These are phyloP conservation scores for Narcine bancroftii DNA, from an alignment of 2,113 vertebrate species.

Conservation along the genomic window DNA sequence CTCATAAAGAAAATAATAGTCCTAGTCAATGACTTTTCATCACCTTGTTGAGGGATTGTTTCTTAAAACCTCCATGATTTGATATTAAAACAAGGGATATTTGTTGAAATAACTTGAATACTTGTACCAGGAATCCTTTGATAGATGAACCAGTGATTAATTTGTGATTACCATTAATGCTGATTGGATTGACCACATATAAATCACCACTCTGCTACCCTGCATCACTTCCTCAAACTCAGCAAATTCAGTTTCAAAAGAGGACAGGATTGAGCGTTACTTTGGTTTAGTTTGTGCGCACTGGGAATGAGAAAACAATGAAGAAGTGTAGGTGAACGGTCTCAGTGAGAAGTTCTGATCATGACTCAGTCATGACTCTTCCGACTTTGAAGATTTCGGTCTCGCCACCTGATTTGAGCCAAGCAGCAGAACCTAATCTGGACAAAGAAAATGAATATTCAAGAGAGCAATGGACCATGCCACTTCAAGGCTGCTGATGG, in stretches of 20 bases:
- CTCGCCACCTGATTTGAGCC: background rate
- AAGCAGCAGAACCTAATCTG: background rate
- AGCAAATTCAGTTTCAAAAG: background rate
- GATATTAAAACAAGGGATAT: background rate
- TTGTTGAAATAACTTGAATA: background rate
- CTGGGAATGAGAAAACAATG: background rate
- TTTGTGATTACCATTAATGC: no score
- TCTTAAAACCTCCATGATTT: background rate
- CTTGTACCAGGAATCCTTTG: no score
- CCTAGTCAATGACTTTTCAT: no score
- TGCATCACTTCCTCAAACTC: background rate
- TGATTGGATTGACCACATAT: background rate
- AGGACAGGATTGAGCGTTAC: background rate
- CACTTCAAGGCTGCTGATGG: background rate
- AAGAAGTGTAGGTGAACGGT: background rate
- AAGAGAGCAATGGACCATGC: background rate
- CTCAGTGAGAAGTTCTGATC: background rate
- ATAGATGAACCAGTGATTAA: background rate
- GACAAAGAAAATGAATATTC: conserved; percentile 26
- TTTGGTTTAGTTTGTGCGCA: background rate
- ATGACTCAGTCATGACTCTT: background rate
- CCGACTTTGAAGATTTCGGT: background rate
- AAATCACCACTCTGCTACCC: background rate
- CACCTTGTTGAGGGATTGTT: background rate
- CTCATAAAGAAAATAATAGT: no score